Evolutionary conservation across 2,888 invertebrate species (phyloP), one percentile per base, ranked within the genome.

Genomic region (Tenthredo scrophulariae): DNA sequence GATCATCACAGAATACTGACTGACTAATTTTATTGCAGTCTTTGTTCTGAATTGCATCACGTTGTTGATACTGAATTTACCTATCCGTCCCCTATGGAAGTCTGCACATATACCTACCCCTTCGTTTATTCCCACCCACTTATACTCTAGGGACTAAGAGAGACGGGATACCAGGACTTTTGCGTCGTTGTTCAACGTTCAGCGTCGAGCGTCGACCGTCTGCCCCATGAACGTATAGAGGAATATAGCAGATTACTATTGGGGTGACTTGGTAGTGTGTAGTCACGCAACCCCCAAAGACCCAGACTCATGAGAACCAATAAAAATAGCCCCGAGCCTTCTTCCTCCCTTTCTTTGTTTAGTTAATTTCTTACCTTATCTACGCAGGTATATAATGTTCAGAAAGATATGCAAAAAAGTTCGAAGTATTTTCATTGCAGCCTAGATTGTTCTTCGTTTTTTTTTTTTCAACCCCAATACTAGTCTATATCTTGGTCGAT

Each of bases 181-280:
- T 54, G 54, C 54, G n/a, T 54, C n/a, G 54, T n/a, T n/a, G 54
- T 54, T 54, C n/a, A 54, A 54, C n/a, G n/a, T n/a, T 54, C 54
- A n/a, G n/a, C n/a, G n/a, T 54, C 54, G n/a, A 54, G 7, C 7
- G 54, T 62, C 22, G 13, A 13, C 18, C 62, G 62, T 10, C 10
- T 62, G 26, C 22, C 62, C 10, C 26, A 22, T 26, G 22, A 26
- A 62, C 10, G 26, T 62, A 62, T 13, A 13, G 3, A 62, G 22
- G 62, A 26, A 62, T 13, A 26, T 62, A 62, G 26, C 26, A 62
- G 62, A 62, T 62, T 62, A 62, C 9, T 9, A 62, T 62, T 50
- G 22, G 62, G 62, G 62, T 62, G n/a, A 26, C 10, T 62, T 26
- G 62, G 62, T 62, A 22, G 26, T 26, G 26, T 26, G 26, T 22